Percentiles rank a stretch among this genome's conserved stretches.
Evolutionary conservation across 2,113 vertebrate species (phyloP).

Genomic region (Capra hircus): DNA sequence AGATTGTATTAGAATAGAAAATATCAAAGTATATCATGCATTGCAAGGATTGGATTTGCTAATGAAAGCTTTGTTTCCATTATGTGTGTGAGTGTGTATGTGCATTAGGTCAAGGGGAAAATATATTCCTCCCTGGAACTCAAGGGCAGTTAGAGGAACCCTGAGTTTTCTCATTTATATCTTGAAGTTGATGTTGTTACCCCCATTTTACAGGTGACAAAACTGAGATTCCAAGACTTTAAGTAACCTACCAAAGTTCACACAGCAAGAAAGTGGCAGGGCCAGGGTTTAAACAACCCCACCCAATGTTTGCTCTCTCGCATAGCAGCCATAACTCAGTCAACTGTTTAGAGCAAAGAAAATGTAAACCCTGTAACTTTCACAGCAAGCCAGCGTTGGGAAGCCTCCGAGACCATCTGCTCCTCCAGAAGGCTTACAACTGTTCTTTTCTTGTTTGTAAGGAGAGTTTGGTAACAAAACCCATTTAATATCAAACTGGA

Average conservation of each 20-base stretch:
- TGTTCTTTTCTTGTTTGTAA: conserved; percentile 85
- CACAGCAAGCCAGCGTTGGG: conserved; percentile 67
- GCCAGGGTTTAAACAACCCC: background rate
- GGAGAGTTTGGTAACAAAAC: conserved; percentile 86
- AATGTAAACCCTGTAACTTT: conserved; percentile 71
- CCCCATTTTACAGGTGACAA: background rate
- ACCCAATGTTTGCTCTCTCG: background rate
- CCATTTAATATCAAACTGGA: conserved; percentile 80
- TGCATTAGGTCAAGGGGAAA: background rate
- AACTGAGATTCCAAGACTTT: background rate
- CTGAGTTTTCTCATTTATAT: background rate
- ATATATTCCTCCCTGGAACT: background rate
- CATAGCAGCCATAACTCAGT: conserved; percentile 28
- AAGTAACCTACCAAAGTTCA: background rate
- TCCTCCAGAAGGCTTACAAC: conserved; percentile 82
- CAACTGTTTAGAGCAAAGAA: conserved; percentile 64
- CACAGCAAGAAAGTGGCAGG: background rate
- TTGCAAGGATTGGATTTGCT: background rate
- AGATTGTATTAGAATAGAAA: background rate
- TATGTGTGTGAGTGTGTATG: background rate
- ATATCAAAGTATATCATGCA: background rate
- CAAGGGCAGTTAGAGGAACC: background rate
- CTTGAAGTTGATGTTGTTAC: background rate
- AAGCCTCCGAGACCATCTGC: conserved; percentile 83
- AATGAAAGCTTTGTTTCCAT: background rate